These are phyloP conservation scores for Carduelis carduelis DNA, from an alignment of 2,797 vertebrate genomes.

Conservation along the genomic window DNA sequence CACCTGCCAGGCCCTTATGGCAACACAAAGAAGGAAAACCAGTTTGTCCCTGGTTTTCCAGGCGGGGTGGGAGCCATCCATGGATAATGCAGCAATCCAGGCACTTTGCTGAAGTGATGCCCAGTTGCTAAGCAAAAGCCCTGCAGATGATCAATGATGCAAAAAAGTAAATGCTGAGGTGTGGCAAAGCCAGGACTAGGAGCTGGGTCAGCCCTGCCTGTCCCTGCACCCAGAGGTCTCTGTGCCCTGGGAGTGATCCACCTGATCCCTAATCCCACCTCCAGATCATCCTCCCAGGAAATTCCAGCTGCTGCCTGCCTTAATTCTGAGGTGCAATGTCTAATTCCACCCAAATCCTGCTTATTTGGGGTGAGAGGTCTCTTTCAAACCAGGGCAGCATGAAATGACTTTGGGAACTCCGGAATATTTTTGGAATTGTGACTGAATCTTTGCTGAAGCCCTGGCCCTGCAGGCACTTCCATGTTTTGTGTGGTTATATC, in stretches of 20 bases:
- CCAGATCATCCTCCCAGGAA: background rate
- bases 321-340: background rate
- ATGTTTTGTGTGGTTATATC: background rate
- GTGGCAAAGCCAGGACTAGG: background rate
- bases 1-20: background rate
- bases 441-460: background rate
- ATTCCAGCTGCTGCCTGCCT: background rate
- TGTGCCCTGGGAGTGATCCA: fast-evolving
- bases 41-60: background rate
- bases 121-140: constrained; percentile 30
- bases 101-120: background rate
- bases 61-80: fast-evolving
- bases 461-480: fast-evolving
- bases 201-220: background rate
- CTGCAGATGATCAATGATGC: background rate
- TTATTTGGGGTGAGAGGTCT: background rate
- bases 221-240: fast-evolving
- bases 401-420: background rate
- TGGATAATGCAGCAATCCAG: background rate
- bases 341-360: background rate
- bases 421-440: fast-evolving
- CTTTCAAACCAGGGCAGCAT: fast-evolving
- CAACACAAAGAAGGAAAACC: background rate
- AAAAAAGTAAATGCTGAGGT: background rate
- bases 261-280: background rate